Evolutionary conservation across 2,113 vertebrate genomes (phyloP).

Genomic region (Myrmophylax atrothorax): DNA sequence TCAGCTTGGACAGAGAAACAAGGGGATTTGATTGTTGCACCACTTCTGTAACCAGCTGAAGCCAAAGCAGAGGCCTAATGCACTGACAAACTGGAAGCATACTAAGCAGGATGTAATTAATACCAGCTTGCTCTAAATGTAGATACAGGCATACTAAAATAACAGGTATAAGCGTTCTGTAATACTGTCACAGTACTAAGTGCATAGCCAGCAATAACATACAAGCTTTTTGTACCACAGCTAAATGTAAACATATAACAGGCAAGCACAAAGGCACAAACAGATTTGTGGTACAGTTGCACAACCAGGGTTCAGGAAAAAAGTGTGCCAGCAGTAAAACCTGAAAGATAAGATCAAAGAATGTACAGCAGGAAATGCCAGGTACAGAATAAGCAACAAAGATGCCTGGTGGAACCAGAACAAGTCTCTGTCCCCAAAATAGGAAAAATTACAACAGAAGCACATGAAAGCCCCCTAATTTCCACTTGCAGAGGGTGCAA

Average conservation of each 20-base stretch:
- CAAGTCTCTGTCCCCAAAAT: neutral
- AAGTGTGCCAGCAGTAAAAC: neutral
- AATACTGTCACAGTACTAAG: neutral
- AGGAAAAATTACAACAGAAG: neutral
- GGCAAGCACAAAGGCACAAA: neutral
- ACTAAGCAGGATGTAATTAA: neutral
- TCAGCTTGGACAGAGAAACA: neutral
- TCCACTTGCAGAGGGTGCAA: neutral
- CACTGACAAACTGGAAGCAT: neutral
- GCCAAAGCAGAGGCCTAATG: neutral
- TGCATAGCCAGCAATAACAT: neutral
- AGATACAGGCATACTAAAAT: neutral
- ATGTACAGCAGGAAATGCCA: neutral
- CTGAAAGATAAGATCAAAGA: slow-evolving; percentile 2
- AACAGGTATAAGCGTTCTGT: neutral
- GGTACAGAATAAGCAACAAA: neutral
- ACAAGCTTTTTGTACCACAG: neutral
- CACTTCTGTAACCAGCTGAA: neutral
- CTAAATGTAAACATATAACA: neutral
- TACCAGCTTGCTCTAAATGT: neutral
- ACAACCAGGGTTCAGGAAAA: neutral
- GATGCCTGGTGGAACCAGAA: neutral
- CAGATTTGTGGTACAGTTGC: neutral
- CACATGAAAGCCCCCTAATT: neutral
- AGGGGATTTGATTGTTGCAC: neutral